Evolutionary conservation across 2,113 vertebrate species (phyloP).

Genomic region (Pseudonaja textilis): DNA sequence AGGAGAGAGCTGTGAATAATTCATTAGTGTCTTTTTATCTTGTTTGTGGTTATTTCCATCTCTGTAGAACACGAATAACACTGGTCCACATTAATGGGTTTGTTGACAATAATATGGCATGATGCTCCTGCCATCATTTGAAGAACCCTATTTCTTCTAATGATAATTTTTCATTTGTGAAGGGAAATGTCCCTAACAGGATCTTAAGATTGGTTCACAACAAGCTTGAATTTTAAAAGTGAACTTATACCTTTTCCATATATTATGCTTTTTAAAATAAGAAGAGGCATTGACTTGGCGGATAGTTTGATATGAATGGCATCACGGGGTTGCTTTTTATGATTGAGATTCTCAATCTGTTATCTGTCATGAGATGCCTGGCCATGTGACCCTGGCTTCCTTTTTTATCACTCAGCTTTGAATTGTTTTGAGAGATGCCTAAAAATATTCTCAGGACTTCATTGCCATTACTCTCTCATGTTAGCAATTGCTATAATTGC

Average conservation of each 20-base stretch:
- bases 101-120: neutral
- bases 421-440: constrained; percentile 32
- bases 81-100: neutral
- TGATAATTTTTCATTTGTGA: neutral
- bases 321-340: neutral
- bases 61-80: neutral
- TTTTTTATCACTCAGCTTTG: constrained; percentile 36
- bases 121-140: neutral
- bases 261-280: neutral
- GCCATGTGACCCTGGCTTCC: neutral
- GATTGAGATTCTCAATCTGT: constrained; percentile 14
- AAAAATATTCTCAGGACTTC: constrained; percentile 45
- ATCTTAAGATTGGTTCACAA: neutral
- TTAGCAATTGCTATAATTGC: constrained; percentile 42
- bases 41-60: constrained; percentile 11
- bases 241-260: neutral
- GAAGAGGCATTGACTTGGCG: neutral
- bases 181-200: neutral
- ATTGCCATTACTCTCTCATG: constrained; percentile 36
- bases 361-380: neutral
- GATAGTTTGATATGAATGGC: neutral
- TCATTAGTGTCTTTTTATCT: constrained; percentile 17
- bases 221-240: neutral
- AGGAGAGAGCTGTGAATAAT: constrained; percentile 3
- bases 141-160: neutral